Evolutionary conservation across 1,140 invertebrate genomes (phyloP).

Genomic region (Euglossa dilemma): DNA sequence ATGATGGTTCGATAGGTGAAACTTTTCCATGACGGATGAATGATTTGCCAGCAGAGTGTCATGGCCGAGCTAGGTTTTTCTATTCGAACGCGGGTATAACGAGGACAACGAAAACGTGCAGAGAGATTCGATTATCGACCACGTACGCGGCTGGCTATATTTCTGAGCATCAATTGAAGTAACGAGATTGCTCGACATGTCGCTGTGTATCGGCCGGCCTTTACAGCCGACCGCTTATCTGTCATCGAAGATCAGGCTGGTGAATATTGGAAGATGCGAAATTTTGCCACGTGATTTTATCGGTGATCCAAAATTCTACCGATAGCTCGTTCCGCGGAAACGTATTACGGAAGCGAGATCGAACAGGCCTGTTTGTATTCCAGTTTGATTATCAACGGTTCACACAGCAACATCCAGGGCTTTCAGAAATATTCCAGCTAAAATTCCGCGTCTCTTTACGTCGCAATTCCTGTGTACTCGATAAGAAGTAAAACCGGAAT

Average conservation of each 20-base stretch:
- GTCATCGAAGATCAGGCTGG: neutral
- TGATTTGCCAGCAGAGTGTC: neutral
- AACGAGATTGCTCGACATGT: slow-evolving; percentile 22
- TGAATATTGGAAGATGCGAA: neutral
- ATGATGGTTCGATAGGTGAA: too few relatives aligned
- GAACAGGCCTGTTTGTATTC: too few relatives aligned
- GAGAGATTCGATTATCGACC: slow-evolving; percentile 31
- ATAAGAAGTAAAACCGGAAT: too few relatives aligned
- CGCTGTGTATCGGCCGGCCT: neutral
- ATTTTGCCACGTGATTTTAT: neutral
- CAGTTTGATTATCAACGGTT: too few relatives aligned
- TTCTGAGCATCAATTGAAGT: slow-evolving; percentile 24
- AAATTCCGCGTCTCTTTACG: too few relatives aligned
- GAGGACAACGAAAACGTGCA: slow-evolving; percentile 3
- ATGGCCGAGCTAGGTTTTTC: neutral
- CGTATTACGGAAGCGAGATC: too few relatives aligned
- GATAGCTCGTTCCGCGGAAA: too few relatives aligned
- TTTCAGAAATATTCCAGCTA: too few relatives aligned
- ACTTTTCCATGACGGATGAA: neutral
- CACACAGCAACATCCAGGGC: too few relatives aligned
- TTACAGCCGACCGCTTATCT: slow-evolving; percentile 2
- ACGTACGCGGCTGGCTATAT: slow-evolving; percentile 13
- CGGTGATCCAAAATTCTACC: neutral
- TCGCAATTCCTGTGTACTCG: too few relatives aligned
- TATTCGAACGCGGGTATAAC: neutral